Evolutionary conservation across 2,888 invertebrate species (phyloP), one percentile per base, ranked within the genome.

Genomic region (Hypena proboscidalis): DNA sequence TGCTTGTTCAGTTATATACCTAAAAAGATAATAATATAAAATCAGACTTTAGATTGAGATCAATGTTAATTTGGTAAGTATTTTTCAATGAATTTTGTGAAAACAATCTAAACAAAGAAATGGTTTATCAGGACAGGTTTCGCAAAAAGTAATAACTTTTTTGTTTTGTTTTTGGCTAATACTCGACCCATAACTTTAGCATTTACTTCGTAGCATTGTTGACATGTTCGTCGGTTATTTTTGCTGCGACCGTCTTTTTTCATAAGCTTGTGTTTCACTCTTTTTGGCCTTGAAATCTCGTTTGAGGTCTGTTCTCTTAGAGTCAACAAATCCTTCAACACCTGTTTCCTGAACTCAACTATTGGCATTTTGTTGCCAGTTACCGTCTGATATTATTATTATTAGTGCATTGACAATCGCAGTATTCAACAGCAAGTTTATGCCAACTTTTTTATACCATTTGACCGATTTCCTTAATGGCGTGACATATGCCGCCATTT

Each of bases 391-490:
- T 41, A 53, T 14, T 34, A n/a, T n/a, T n/a, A n/a, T 30, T 38
- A 39, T 39, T 29, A 41, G 5, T 11, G 48, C 39, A 60, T 67
- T 67, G 29, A 65, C 48, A 40, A 65, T 4, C 42, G 58, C 51
- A 15, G 60, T 48, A 4, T 59, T 36, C 10, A 52, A 20, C 2
- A 65, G 23, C 14, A 65, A 34, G 37, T 65, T 49, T 36, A 67
- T 47, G 34, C 52, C 64, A 11, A 55, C n/a, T 38, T 59, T 58
- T 49, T 59, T 59, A 27, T 58, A 58, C 59, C 55, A 60, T 45
- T 60, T 58, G 6, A 60, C 11, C 11, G 57, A 40, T 30, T 61
- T 67, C 8, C 62, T 44, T 27, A 62, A 41, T 39, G 62, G 58
- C 40, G 35, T n/a, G n/a, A n/a, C n/a, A 39, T 62, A 63, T 35